Percentiles rank a stretch among this genome's conserved stretches.
phyloP scores from a whole-genome alignment of 2,113 vertebrate genomes.

The Marmota flaviventris region DNA sequence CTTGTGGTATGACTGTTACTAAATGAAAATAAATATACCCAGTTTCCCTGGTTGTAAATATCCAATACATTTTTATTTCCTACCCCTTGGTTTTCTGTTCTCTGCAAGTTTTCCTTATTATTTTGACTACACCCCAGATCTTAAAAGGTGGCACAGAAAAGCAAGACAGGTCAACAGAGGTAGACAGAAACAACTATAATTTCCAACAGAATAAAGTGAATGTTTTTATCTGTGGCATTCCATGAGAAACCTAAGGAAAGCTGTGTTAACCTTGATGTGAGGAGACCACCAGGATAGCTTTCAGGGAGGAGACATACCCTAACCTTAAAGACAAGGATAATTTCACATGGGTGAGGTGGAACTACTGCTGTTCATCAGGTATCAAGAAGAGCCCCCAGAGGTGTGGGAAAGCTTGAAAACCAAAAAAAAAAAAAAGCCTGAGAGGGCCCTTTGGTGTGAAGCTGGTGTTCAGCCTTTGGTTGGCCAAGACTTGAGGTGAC shows the following conservation, averaged over 20 bases:
- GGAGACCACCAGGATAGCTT: not conserved
- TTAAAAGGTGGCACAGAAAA: slow-evolving; percentile 22
- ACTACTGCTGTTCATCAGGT: not conserved
- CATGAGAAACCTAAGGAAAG: not conserved
- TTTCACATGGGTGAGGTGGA: not conserved
- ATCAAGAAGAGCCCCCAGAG: not conserved
- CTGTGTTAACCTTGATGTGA: not conserved
- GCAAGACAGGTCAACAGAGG: not conserved
- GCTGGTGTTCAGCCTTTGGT: not conserved
- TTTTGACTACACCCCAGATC: slow-evolving; percentile 3
- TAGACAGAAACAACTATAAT: not conserved
- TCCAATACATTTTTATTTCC: slow-evolving; percentile 12
- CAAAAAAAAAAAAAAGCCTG: too few relatives aligned
- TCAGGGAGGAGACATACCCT: not conserved
- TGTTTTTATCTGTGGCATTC: not conserved
- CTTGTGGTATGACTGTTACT: slow-evolving; percentile 10
- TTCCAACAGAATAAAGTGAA: slow-evolving; percentile 38
- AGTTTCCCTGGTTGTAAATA: not conserved
- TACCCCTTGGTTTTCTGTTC: slow-evolving; percentile 17
- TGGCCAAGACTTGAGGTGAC: not conserved
- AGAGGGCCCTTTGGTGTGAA: not conserved
- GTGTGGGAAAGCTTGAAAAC: not conserved
- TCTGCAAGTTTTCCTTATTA: slow-evolving; percentile 13
- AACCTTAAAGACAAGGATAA: not conserved
- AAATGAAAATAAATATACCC: slow-evolving; percentile 27